Evolutionary conservation across 2,113 vertebrate species (phyloP).

Genomic region (Dissostichus mawsoni): DNA sequence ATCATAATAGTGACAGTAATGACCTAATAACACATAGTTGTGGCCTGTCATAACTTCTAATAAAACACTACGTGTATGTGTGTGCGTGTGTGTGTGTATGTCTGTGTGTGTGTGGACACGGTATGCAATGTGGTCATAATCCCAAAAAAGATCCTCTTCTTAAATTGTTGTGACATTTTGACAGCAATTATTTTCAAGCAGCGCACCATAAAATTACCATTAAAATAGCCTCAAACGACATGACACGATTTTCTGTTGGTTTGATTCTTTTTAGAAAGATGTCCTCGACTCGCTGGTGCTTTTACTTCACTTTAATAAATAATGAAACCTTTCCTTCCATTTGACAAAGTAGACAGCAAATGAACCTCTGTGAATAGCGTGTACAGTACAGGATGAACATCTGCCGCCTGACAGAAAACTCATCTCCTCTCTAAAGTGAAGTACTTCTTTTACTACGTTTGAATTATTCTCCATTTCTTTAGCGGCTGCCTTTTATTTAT

Average conservation of each 20-base stretch:
- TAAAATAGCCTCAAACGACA: slow-evolving; percentile 63
- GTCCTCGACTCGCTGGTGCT: slow-evolving; percentile 13
- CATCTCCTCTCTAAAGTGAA: slow-evolving; percentile 1
- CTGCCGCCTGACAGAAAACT: slow-evolving; percentile 40
- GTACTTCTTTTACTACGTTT: background rate
- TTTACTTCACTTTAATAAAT: slow-evolving; percentile 59
- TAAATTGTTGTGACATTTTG: slow-evolving; percentile 68
- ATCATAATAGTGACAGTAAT: too few species aligned
- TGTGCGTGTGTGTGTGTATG: too few species aligned
- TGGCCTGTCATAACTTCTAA: background rate
- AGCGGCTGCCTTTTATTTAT: slow-evolving; percentile 6
- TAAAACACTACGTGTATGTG: too few species aligned
- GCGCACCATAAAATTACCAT: slow-evolving; percentile 71
- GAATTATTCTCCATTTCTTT: slow-evolving; percentile 23
- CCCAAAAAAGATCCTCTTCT: slow-evolving; percentile 31
- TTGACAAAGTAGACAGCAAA: slow-evolving; percentile 49
- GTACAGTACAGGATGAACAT: slow-evolving; percentile 45
- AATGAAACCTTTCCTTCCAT: slow-evolving; percentile 44
- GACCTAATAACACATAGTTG: background rate
- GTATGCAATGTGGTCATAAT: slow-evolving; percentile 21
- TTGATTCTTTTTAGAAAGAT: slow-evolving; percentile 38
- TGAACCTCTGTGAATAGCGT: slow-evolving; percentile 55
- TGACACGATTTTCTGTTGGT: slow-evolving; percentile 48
- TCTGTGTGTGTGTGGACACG: too few species aligned
- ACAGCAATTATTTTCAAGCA: slow-evolving; percentile 76